These are phyloP conservation scores for Nettapus auritus DNA, from an alignment of 2,113 vertebrate genomes.

Conservation along the genomic window DNA sequence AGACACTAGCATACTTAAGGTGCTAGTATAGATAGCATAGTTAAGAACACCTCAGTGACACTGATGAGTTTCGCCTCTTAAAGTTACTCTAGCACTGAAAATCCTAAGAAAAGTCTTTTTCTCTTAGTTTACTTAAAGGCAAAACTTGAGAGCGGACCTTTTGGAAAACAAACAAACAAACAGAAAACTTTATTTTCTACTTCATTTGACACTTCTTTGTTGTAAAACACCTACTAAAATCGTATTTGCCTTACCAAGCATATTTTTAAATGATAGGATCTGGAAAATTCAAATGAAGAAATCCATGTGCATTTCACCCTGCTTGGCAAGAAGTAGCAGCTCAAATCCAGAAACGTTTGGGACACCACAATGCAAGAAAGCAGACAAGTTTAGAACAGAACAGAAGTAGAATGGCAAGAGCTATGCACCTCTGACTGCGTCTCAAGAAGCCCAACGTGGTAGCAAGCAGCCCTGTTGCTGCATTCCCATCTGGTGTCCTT, in stretches of 20 bases:
- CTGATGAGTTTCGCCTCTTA: background rate
- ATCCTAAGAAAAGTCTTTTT: background rate
- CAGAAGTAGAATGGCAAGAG: background rate
- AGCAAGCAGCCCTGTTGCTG: constrained; percentile 47
- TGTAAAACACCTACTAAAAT: background rate
- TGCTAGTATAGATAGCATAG: too few species aligned
- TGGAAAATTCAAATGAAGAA: background rate
- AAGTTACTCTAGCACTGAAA: background rate
- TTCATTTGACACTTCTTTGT: background rate
- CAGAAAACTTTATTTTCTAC: background rate
- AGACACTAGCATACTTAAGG: background rate
- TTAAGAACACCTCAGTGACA: background rate
- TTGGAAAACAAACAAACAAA: background rate
- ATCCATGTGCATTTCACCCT: background rate
- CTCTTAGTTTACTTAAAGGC: background rate
- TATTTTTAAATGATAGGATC: background rate
- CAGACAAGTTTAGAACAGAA: background rate
- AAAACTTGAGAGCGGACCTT: background rate
- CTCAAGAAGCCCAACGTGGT: constrained; percentile 38
- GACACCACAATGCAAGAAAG: background rate
- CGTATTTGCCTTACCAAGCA: background rate
- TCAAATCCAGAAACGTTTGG: background rate
- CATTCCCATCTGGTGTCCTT: constrained; percentile 69
- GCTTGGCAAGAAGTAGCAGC: background rate
- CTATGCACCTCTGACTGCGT: background rate